Percentiles rank a stretch among this genome's conserved stretches.
Conservation (phyloP, 2,888 invertebrate species). For the Mesorhabditis sp. region DNA sequence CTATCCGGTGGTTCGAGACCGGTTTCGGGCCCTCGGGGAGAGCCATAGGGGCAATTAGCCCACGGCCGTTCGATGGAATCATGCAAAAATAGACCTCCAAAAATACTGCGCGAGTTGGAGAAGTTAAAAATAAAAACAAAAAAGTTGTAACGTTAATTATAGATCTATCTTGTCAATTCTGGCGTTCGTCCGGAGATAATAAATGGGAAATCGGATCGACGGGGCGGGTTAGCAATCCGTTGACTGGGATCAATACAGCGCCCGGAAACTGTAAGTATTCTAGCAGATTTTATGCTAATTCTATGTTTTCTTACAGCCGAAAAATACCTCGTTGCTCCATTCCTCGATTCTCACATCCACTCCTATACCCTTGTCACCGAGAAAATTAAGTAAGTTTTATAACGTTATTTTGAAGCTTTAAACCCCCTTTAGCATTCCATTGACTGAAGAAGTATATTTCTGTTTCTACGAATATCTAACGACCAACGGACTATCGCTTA, state of each 20-base stretch:
- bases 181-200: slow-evolving; percentile 42
- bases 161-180: slow-evolving; percentile 46
- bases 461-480: slow-evolving; percentile 48
- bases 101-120: no score
- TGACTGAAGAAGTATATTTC: slow-evolving; percentile 39
- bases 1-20: no score
- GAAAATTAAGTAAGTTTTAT: background rate
- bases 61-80: no score
- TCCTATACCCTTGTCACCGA: slow-evolving; percentile 38
- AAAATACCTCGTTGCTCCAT: slow-evolving; percentile 36
- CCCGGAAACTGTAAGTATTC: slow-evolving; percentile 31
- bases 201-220: slow-evolving; percentile 44
- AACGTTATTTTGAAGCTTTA: background rate
- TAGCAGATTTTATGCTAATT: background rate
- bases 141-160: slow-evolving; percentile 1
- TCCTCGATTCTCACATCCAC: slow-evolving; percentile 31
- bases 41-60: no score
- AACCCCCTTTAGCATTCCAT: slow-evolving; percentile 22
- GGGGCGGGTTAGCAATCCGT: slow-evolving; percentile 38
- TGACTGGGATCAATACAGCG: slow-evolving; percentile 33
- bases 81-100: no score
- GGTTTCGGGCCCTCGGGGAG: no score
- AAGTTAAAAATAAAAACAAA: background rate
- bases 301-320: slow-evolving; percentile 22
- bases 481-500: slow-evolving; percentile 33